Base-by-base conservation (phyloP, 2,888 invertebrate genomes). In the Mechanitis messenoides region DNA sequence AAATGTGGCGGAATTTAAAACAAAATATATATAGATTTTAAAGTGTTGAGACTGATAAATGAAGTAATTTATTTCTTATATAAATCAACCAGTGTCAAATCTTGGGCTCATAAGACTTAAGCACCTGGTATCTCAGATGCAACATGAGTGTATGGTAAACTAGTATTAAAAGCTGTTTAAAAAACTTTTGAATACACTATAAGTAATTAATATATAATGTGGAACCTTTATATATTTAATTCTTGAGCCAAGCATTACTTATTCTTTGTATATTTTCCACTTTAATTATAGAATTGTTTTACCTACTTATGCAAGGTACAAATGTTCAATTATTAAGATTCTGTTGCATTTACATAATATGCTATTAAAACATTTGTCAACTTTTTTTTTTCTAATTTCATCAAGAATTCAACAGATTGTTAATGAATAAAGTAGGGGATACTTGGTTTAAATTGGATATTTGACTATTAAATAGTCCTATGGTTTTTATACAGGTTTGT, bases 41-140 rank as follows among this genome's bases (percentile, higher is more conserved):
- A 85, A 85, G 85, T 84, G 74, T 85, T 86, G 85, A 88, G 89
- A 90, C 89, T 90, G 89, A 90, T 88, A 87, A 79, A 77, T 86
- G 84, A 88, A 82, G 85, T 87, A 87, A 87, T 87, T 87, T 88
- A 87, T 88, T 88, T 85, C 74, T 79, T 87, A 84, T 83, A 75
- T 85, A 84, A 84, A 85, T 83, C 84, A 83, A 84, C 83, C 86
- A 83, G 86, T 87, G 85, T 87, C 87, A 87, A 87, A 86, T 82
- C 76, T 82, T 80, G 83, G 79, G 62, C 63, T 63, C 62, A 56
- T 59, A 63, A 42, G 59, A 65, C 60, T 56, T 63, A 56, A 74
- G 77, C 78, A 75, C 77, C 73, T 82, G 81, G 81, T 83, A 83
- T 84, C 84, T 83, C 81, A 79, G 74, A 78, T 82, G 31, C 57